These are phyloP conservation scores for Notothenia rossii DNA, from an alignment of 2,113 vertebrate species.

Conservation along the genomic window DNA sequence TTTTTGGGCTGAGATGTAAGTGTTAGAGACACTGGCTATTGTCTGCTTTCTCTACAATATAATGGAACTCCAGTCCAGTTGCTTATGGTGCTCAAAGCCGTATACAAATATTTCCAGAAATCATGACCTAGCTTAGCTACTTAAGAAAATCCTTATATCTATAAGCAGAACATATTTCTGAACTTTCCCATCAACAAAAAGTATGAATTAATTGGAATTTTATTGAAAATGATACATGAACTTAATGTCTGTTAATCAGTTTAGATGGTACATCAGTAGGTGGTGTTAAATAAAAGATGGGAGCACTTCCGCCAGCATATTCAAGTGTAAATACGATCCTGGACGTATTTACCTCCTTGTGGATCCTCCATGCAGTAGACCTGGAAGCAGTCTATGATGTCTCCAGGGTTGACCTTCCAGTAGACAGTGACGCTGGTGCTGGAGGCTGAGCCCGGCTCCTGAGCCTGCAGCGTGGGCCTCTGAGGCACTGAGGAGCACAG, in stretches of 20 bases:
- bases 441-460: slow-evolving; percentile 92
- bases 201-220: not conserved
- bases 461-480: slow-evolving; percentile 88
- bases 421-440: slow-evolving; percentile 93
- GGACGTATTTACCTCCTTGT: slow-evolving; percentile 82
- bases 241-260: not conserved
- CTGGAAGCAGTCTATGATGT: slow-evolving; percentile 95
- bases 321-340: not conserved
- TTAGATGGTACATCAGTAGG: not conserved
- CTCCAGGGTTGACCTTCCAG: slow-evolving; percentile 91
- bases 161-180: too few species aligned
- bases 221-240: not conserved
- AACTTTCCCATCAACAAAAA: too few species aligned
- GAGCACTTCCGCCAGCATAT: not conserved
- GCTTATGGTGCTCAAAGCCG: too few species aligned
- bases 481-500: slow-evolving; percentile 87
- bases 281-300: not conserved
- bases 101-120: too few species aligned
- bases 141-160: too few species aligned
- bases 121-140: too few species aligned
- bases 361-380: slow-evolving; percentile 96
- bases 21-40: too few species aligned
- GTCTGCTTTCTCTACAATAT: too few species aligned
- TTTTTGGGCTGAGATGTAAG: not conserved
- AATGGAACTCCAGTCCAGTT: too few species aligned